Evolutionary conservation across 2,113 vertebrate species (phyloP), one percentile per base, ranked within the genome.

Genomic region (Carassius carassius): DNA sequence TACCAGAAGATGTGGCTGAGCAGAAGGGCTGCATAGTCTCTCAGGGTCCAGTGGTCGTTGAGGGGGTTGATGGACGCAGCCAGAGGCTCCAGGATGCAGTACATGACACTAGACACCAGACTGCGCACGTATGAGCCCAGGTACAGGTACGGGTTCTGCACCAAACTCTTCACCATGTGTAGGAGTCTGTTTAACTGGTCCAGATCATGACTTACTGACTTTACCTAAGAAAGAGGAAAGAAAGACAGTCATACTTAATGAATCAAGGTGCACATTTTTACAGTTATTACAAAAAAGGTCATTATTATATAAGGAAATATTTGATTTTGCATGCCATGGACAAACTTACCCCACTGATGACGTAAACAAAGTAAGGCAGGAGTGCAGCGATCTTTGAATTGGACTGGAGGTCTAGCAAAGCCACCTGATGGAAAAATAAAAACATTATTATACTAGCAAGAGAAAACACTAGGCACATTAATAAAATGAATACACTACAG

Each of bases 41-140:
- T 89, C 23, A 98, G 94, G 12, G 96, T 97, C 97, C 97, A 98
- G 94, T 98, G 97, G 93, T 98, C 97, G 9, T 98, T 98, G n/a
- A 98, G 94, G 0, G 97, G 97, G 89, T 98, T 98, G 88, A 98
- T 98, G 90, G 97, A 98, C 60, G 97, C 97, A 0, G 97, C 97
- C 76, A 98, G 93, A 0, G 97, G 97, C 92, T 98, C 97, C 83
- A 98, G 88, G 85, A 98, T 97, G 70, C 97, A 98, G 93, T 98
- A 98, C 92, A 97, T 96, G 87, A 98, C 96, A 0, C 97, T 98
- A 92, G 94, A 96, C 14, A 97, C 95, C 62, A 98, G 92, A 88
- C 96, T 98, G 63, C 95, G 95, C 1, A 97, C 96, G 0, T 98
- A 98, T 1, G 96, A 95, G 47, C 96, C 97, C 92, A 98, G 91